phyloP scores from a whole-genome alignment of 1,140 invertebrate genomes.

The Wasmannia auropunctata region DNA sequence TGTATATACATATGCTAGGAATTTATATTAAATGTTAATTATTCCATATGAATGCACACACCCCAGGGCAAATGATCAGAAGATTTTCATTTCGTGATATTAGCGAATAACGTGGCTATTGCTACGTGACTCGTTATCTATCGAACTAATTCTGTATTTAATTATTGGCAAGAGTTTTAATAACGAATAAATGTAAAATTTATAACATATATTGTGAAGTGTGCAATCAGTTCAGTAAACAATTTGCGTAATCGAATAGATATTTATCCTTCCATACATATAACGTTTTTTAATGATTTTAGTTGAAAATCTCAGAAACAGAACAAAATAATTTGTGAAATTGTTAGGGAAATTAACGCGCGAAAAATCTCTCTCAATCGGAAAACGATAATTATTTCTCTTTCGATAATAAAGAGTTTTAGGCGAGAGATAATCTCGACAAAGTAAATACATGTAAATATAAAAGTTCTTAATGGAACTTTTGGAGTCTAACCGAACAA shows the following conservation, averaged over 20 bases:
- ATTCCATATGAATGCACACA: not conserved
- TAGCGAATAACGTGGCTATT: not conserved
- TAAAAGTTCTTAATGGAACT: not conserved
- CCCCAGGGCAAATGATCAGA: not conserved
- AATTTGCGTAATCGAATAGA: not conserved
- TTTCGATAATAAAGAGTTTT: not conserved
- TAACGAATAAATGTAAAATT: not conserved
- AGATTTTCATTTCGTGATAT: not conserved
- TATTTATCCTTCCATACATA: not conserved
- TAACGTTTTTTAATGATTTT: not conserved
- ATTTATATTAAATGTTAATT: not conserved
- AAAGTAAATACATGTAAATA: not conserved
- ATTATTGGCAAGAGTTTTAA: not conserved
- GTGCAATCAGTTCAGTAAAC: not conserved
- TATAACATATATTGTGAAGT: not conserved
- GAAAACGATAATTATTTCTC: not conserved
- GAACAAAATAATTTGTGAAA: not conserved
- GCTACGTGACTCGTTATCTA: not conserved
- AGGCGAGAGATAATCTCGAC: not conserved
- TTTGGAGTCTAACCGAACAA: not conserved
- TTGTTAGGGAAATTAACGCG: not conserved
- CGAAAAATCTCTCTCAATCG: not conserved
- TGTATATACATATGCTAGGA: not conserved
- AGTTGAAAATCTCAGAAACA: not conserved
- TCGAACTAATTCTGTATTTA: not conserved